A percentile compares a stretch with the other conserved stretches of the same genome.
phyloP scores from a whole-genome alignment of 2,888 invertebrate genomes.

The Druceiella hillmani region DNA sequence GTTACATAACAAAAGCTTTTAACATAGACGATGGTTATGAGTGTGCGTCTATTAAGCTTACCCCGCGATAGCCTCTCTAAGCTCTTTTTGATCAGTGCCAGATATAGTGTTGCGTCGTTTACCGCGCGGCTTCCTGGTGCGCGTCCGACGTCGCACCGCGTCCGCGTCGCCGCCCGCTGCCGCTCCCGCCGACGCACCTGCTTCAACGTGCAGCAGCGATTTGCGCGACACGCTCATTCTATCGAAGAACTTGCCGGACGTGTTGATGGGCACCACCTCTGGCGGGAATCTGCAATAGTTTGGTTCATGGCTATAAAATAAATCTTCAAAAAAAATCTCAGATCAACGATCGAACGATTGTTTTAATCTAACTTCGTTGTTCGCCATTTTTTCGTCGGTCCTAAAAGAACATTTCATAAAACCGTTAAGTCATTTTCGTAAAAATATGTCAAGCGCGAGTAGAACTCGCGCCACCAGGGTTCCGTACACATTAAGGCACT shows the following conservation, averaged over 20 bases:
- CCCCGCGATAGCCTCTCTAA: conserved; percentile 80
- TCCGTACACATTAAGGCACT: too few relatives aligned
- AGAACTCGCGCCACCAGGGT: too few relatives aligned
- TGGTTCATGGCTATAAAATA: too few relatives aligned
- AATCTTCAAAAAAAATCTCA: too few relatives aligned
- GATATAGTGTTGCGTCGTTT: conserved; percentile 87
- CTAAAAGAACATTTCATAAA: too few relatives aligned
- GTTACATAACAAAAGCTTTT: too few relatives aligned
- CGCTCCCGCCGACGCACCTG: conserved; percentile 30
- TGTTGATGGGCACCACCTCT: conserved; percentile 83
- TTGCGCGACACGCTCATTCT: conserved; percentile 83
- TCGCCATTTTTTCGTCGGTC: too few relatives aligned
- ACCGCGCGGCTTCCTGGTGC: conserved; percentile 70
- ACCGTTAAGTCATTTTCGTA: too few relatives aligned
- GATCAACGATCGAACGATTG: too few relatives aligned
- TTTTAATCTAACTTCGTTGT: too few relatives aligned
- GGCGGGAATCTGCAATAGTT: conserved; percentile 76
- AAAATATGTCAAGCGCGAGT: too few relatives aligned
- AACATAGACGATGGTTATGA: too few relatives aligned
- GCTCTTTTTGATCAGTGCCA: conserved; percentile 86
- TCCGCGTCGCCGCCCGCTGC: conserved; percentile 45
- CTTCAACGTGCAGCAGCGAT: conserved; percentile 63
- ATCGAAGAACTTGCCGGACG: conserved; percentile 82
- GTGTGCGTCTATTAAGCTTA: conserved; percentile 57
- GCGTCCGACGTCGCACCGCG: conserved; percentile 64